phyloP scores from a whole-genome alignment of 2,797 vertebrate genomes.

The Okamejei kenojei region DNA sequence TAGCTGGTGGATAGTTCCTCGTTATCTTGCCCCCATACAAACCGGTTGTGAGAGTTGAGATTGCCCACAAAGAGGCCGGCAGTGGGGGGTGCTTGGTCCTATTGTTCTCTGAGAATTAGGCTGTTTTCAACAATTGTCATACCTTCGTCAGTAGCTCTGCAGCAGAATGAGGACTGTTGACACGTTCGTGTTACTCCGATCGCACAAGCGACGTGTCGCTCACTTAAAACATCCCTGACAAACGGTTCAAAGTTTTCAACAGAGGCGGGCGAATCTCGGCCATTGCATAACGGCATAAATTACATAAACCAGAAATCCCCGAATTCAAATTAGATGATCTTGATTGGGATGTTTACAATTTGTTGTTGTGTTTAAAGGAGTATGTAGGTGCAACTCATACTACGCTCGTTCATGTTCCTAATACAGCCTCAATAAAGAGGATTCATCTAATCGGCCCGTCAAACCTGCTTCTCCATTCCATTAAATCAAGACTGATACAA shows the following conservation, averaged over 20 bases:
- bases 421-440: not conserved
- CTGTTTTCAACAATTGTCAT: slow-evolving; percentile 25
- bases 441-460: too few species aligned
- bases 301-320: not conserved
- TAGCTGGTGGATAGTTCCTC: too few species aligned
- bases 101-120: slow-evolving; percentile 7
- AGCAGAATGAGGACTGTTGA: slow-evolving; percentile 11
- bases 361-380: not conserved
- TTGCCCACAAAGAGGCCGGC: not conserved
- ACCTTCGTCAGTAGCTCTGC: slow-evolving; percentile 3
- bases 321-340: not conserved
- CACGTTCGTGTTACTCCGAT: not conserved
- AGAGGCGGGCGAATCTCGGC: not conserved
- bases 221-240: slow-evolving; percentile 1
- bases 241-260: not conserved
- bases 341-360: not conserved
- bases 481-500: too few species aligned
- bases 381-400: not conserved
- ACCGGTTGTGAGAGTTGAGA: not conserved
- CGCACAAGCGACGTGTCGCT: too few species aligned
- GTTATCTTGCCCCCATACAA: not conserved
- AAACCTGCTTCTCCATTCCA: too few species aligned
- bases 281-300: not conserved
- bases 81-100: slow-evolving; percentile 12
- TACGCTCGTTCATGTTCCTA: too few species aligned